Conservation (phyloP, 2,888 invertebrate species). For the Ochlodes sylvanus region DNA sequence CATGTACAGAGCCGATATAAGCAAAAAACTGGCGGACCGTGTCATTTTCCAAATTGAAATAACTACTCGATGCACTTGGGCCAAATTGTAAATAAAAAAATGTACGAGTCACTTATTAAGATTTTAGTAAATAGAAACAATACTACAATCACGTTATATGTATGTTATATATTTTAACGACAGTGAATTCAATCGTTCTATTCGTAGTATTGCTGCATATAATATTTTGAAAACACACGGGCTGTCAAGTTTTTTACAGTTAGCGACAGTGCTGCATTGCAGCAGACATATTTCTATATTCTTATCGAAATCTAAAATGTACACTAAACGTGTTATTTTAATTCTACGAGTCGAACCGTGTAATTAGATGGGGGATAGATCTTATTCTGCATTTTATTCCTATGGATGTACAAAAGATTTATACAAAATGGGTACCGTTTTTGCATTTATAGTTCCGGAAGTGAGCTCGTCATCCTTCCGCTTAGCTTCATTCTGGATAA, state of each 20-base stretch:
- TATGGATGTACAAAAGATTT: constrained; percentile 34
- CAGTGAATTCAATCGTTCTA: neutral
- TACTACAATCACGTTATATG: neutral
- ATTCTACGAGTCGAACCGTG: constrained; percentile 18
- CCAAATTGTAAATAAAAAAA: neutral
- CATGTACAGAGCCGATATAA: neutral
- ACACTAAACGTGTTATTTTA: constrained; percentile 1
- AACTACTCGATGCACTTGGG: neutral
- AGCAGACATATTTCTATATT: neutral
- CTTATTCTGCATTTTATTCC: constrained; percentile 16
- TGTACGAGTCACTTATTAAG: neutral
- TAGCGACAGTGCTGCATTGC: neutral
- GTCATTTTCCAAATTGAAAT: neutral
- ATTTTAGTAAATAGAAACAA: neutral
- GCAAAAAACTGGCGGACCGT: neutral
- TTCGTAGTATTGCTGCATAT: neutral
- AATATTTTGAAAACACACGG: neutral
- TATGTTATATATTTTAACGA: too few species aligned
- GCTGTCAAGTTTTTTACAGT: neutral
- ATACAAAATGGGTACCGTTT: constrained; percentile 61
- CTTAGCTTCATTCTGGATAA: constrained; percentile 68
- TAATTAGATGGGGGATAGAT: neutral
- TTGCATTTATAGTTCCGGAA: constrained; percentile 56
- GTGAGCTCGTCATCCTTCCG: constrained; percentile 66
- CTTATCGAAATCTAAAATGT: constrained; percentile 9